Evolutionary conservation across 2,797 vertebrate genomes (phyloP).

Genomic region (Remorina albescens): DNA sequence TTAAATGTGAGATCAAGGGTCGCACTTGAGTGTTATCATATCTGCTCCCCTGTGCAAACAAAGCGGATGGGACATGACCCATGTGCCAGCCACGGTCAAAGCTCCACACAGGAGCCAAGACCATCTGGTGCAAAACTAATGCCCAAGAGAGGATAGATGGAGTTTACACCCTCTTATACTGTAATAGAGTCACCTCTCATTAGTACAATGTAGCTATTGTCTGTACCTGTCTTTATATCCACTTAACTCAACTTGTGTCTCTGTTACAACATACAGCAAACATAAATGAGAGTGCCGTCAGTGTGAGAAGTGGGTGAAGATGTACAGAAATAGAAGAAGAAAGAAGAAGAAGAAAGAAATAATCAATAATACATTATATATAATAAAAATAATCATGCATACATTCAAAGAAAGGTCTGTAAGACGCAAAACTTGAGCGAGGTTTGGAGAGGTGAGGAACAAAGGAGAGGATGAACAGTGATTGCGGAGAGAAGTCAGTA

Average conservation of each 20-base stretch:
- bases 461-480: constrained; percentile 24
- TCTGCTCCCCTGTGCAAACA: constrained; percentile 23
- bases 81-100: constrained; percentile 43
- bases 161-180: constrained; percentile 12
- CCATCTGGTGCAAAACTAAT: constrained; percentile 20
- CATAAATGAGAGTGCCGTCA: background rate
- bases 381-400: rapidly evolving
- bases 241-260: no score
- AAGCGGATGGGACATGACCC: constrained; percentile 39
- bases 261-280: background rate
- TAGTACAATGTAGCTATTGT: background rate
- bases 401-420: constrained; percentile 1
- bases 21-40: constrained; percentile 27
- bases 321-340: no score
- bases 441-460: constrained; percentile 17
- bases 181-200: constrained; percentile 30
- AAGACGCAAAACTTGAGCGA: constrained; percentile 16
- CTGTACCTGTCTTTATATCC: background rate
- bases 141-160: constrained; percentile 26
- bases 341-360: no score
- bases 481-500: constrained; percentile 15
- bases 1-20: constrained; percentile 17
- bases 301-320: background rate
- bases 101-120: background rate
- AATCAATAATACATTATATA: no score